These are phyloP conservation scores for Penaeus vannamei DNA, from an alignment of 1,140 invertebrate species.

Conservation along the genomic window DNA sequence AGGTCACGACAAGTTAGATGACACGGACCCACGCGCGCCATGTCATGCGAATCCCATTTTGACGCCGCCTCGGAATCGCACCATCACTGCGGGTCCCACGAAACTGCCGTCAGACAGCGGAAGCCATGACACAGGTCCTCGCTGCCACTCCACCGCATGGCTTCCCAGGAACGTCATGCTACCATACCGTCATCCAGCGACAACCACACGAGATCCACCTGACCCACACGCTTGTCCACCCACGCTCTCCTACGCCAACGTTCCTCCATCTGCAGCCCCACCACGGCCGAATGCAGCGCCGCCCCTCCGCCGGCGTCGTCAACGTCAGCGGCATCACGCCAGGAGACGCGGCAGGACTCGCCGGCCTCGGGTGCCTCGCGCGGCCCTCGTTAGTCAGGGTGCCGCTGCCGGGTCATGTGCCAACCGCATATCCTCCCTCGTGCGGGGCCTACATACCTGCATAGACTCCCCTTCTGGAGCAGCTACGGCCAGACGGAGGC, in stretches of 20 bases:
- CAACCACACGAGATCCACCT: too few relatives aligned
- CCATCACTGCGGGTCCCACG: neutral
- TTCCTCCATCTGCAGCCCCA: too few relatives aligned
- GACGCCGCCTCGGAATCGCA: neutral
- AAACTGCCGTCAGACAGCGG: too few relatives aligned
- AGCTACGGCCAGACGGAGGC: neutral
- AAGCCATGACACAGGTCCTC: too few relatives aligned
- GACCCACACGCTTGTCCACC: too few relatives aligned
- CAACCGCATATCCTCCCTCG: neutral
- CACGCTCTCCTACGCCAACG: too few relatives aligned
- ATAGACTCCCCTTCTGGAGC: neutral
- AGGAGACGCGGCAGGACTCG: too few relatives aligned
- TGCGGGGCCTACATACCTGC: neutral
- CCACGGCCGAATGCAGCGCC: neutral
- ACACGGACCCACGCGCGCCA: neutral
- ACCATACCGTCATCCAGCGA: too few relatives aligned
- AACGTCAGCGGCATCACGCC: neutral
- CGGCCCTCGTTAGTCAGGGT: too few relatives aligned
- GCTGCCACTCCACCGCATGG: too few relatives aligned
- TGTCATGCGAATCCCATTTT: neutral
- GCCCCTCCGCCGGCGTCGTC: neutral
- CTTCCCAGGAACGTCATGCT: too few relatives aligned
- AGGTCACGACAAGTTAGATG: neutral
- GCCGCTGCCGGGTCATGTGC: neutral
- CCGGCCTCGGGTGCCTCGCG: too few relatives aligned